These are phyloP conservation scores for Amiota communis DNA, from an alignment of 2,888 invertebrate genomes.

Conservation along the genomic window DNA sequence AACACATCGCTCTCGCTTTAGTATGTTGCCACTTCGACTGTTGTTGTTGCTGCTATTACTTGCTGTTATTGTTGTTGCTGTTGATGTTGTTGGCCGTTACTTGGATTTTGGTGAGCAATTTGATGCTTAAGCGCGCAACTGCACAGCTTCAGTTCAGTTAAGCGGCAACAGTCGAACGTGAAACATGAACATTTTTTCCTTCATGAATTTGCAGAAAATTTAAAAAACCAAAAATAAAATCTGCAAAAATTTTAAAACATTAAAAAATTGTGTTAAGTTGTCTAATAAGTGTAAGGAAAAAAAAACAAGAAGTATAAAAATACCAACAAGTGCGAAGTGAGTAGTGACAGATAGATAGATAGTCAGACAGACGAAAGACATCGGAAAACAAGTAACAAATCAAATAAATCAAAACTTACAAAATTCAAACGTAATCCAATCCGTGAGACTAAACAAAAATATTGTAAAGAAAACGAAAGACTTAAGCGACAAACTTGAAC, in stretches of 20 bases:
- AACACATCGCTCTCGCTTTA: no score
- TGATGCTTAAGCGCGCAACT: conserved; percentile 64
- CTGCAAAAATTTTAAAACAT: conserved; percentile 32
- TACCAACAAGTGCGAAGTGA: no score
- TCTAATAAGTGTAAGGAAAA: no score
- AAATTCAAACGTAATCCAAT: not conserved
- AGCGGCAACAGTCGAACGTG: conserved; percentile 67
- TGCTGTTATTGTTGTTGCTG: not conserved
- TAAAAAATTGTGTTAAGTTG: not conserved
- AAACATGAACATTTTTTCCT: conserved; percentile 53
- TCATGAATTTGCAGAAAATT: conserved; percentile 23
- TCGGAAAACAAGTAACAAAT: no score
- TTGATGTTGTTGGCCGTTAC: not conserved
- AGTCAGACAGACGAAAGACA: not conserved
- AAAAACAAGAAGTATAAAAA: not conserved
- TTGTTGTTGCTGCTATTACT: not conserved
- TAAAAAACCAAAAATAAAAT: conserved; percentile 5
- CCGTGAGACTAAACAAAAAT: conserved; percentile 10
- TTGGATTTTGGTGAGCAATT: conserved; percentile 54
- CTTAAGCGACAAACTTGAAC: conserved; percentile 69
- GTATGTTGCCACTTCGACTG: not conserved
- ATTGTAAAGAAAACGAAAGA: conserved; percentile 51
- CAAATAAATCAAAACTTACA: no score
- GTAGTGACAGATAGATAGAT: not conserved
- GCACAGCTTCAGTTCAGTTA: conserved; percentile 68